A percentile compares a stretch with the other conserved stretches of the same genome.
These are phyloP conservation scores for Holocentrus rufus DNA, from an alignment of 2,797 vertebrate species.

Conservation along the genomic window DNA sequence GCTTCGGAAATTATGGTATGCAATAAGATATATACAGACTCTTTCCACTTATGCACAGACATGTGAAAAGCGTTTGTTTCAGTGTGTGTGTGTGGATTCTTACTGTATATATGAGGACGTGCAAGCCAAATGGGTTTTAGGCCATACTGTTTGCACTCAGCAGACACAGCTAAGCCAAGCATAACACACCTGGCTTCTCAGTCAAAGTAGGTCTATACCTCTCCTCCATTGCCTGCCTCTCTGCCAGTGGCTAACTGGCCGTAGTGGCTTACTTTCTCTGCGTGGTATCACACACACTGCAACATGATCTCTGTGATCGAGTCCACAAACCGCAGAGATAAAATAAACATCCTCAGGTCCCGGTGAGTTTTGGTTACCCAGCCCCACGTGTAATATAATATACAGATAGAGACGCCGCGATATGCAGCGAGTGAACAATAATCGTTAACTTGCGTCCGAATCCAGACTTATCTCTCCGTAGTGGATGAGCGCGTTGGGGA, in stretches of 20 bases:
- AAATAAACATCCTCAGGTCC: conserved; percentile 10
- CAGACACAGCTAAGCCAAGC: conserved; percentile 44
- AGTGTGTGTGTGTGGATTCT: neutral
- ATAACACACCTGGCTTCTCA: conserved; percentile 60
- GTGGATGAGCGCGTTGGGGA: conserved; percentile 19
- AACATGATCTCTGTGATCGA: conserved; percentile 35
- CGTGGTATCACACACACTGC: conserved; percentile 35
- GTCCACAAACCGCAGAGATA: conserved; percentile 21
- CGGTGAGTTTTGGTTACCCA: conserved; percentile 18
- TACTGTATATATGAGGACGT: neutral
- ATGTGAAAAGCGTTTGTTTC: no score
- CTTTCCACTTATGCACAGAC: conserved; percentile 25
- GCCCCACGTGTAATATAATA: neutral
- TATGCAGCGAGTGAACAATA: conserved; percentile 11
- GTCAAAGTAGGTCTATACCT: conserved; percentile 17
- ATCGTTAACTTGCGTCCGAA: conserved; percentile 4
- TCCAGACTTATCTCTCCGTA: conserved; percentile 23
- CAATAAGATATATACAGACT: conserved; percentile 29
- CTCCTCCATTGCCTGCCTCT: neutral
- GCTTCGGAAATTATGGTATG: conserved; percentile 27
- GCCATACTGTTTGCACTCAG: conserved; percentile 35
- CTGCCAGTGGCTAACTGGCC: conserved; percentile 18
- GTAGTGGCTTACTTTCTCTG: conserved; percentile 30
- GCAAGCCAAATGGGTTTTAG: conserved; percentile 20
- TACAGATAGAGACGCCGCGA: neutral